These are phyloP conservation scores for Spodoptera exigua DNA, from an alignment of 2,888 invertebrate species.

Conservation along the genomic window DNA sequence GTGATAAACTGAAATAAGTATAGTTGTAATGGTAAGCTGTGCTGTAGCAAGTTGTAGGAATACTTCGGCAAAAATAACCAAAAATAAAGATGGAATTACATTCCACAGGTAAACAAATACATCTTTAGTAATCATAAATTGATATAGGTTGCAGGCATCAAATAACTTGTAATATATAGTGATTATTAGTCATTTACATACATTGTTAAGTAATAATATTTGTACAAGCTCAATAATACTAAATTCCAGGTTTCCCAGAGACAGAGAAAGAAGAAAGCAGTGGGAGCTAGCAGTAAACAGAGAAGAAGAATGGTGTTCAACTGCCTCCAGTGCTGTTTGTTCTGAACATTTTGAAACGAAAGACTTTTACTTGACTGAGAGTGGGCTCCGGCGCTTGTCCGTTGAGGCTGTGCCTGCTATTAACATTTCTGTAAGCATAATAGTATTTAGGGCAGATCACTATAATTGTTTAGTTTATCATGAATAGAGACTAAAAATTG, in stretches of 20 bases:
- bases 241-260: conserved; percentile 74
- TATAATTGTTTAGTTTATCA: too few relatives aligned
- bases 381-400: conserved; percentile 75
- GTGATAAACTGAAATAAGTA: too few relatives aligned
- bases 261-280: conserved; percentile 69
- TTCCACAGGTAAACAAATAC: conserved; percentile 74
- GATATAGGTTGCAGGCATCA: too few relatives aligned
- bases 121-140: too few relatives aligned
- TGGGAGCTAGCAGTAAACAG: conserved; percentile 82
- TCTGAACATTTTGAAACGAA: conserved; percentile 77
- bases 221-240: background rate
- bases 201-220: background rate
- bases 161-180: too few relatives aligned
- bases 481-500: too few relatives aligned
- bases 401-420: conserved; percentile 74
- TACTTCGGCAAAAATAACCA: conserved; percentile 77
- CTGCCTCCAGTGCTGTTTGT: conserved; percentile 78
- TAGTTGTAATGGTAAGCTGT: conserved; percentile 75
- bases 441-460: too few relatives aligned
- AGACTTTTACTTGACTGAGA: conserved; percentile 79
- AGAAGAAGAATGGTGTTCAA: conserved; percentile 72
- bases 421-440: conserved; percentile 80
- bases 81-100: conserved; percentile 79
- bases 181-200: background rate
- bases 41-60: conserved; percentile 78